These are phyloP conservation scores for Drosophila nigrodunni DNA, from an alignment of 1,140 invertebrate genomes.

Conservation along the genomic window DNA sequence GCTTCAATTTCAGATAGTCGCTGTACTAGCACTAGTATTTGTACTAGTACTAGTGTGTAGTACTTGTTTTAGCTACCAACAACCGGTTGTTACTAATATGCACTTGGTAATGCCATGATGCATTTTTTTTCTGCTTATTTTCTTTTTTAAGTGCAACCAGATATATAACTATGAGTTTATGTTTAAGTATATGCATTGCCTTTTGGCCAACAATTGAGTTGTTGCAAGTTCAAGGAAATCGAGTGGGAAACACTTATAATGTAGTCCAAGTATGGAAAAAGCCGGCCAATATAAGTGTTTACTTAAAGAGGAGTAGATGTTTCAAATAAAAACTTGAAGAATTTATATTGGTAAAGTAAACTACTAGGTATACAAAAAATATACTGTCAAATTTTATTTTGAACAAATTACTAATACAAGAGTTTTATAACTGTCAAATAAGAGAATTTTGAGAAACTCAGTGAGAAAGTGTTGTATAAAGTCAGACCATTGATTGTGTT, in stretches of 20 bases:
- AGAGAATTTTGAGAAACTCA: too few relatives aligned
- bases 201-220: not conserved
- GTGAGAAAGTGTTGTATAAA: too few relatives aligned
- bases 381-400: too few relatives aligned
- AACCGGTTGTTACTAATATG: constrained; percentile 28
- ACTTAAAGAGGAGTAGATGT: not conserved
- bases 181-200: not conserved
- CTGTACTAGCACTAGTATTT: not conserved
- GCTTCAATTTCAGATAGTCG: constrained; percentile 39
- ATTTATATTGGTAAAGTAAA: too few relatives aligned
- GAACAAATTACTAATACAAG: too few relatives aligned
- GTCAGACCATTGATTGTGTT: too few relatives aligned
- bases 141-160: constrained; percentile 5
- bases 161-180: too few relatives aligned
- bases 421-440: too few relatives aligned
- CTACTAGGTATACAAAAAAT: too few relatives aligned
- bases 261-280: not conserved
- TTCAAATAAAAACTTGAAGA: too few relatives aligned
- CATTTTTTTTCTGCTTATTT: not conserved
- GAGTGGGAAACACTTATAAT: not conserved
- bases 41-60: not conserved
- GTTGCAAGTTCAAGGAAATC: constrained; percentile 12
- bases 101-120: constrained; percentile 6
- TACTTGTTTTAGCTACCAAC: not conserved
- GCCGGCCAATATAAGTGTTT: not conserved